These are phyloP conservation scores for Trissoscelio sp. DNA, from an alignment of 2,888 invertebrate genomes.

Conservation along the genomic window DNA sequence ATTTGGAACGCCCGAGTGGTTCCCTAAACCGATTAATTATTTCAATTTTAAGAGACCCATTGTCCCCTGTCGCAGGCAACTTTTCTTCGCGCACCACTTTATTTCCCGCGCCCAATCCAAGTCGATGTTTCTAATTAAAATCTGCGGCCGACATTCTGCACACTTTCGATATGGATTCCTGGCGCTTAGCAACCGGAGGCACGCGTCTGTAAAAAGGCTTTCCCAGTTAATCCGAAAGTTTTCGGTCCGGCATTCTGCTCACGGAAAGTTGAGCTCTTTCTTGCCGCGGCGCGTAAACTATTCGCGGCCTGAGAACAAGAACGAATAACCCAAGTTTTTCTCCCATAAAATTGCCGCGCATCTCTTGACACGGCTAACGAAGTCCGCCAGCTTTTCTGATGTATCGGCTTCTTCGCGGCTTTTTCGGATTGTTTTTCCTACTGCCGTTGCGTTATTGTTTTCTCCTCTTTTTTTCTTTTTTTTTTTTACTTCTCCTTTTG, in stretches of 20 bases:
- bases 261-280: constrained; percentile 58
- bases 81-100: not conserved
- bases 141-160: constrained; percentile 29
- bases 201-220: constrained; percentile 57
- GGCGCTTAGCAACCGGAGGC: constrained; percentile 15
- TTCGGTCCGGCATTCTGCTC: constrained; percentile 56
- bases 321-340: constrained; percentile 72
- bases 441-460: constrained; percentile 10
- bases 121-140: constrained; percentile 48
- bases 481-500: too few relatives aligned
- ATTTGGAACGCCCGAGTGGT: constrained; percentile 21
- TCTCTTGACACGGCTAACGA: constrained; percentile 60
- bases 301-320: constrained; percentile 70
- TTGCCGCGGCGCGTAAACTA: constrained; percentile 70
- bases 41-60: constrained; percentile 2
- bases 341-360: constrained; percentile 73
- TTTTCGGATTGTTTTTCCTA: constrained; percentile 40
- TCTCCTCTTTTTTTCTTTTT: constrained; percentile 4
- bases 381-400: constrained; percentile 23
- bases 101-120: constrained; percentile 1
- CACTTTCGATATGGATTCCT: constrained; percentile 35
- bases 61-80: not conserved
- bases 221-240: constrained; percentile 67
- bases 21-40: constrained; percentile 30
- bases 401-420: constrained; percentile 42